Evolutionary conservation across 2,888 invertebrate species (phyloP).

Genomic region (Venusia cambrica): DNA sequence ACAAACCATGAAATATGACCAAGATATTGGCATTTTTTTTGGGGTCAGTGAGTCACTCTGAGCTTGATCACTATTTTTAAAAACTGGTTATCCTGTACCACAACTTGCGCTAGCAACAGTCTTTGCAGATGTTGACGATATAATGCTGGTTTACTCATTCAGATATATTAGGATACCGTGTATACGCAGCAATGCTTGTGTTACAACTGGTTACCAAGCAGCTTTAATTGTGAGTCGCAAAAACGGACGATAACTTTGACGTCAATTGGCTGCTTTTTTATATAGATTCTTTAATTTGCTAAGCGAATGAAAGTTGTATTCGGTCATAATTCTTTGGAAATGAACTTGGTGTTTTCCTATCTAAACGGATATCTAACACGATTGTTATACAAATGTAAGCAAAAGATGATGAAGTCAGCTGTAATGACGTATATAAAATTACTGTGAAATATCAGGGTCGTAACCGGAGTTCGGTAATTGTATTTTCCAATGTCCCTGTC

Average conservation of each 20-base stretch:
- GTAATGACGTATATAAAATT: conserved; percentile 20
- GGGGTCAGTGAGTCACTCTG: no score
- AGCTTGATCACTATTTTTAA: no score
- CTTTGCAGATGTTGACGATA: no score
- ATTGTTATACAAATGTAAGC: conserved; percentile 19
- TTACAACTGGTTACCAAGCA: no score
- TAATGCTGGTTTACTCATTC: no score
- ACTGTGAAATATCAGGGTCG: conserved; percentile 25
- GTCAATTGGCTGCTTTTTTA: conserved; percentile 43
- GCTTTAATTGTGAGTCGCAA: not conserved
- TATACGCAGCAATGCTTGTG: no score
- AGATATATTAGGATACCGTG: no score
- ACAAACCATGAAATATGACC: no score
- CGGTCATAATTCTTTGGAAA: conserved; percentile 33
- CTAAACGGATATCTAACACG: conserved; percentile 6
- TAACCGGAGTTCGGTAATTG: conserved; percentile 4
- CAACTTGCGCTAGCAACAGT: no score
- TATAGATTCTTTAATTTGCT: conserved; percentile 36
- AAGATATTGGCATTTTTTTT: no score
- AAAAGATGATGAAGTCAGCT: conserved; percentile 9
- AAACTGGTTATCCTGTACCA: no score
- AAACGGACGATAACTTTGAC: conserved; percentile 36
- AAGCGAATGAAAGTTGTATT: conserved; percentile 20
- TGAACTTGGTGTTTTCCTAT: conserved; percentile 42
- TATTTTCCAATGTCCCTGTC: conserved; percentile 3